Evolutionary conservation across 2,113 vertebrate species (phyloP).

Genomic region (Crotalus tigris): DNA sequence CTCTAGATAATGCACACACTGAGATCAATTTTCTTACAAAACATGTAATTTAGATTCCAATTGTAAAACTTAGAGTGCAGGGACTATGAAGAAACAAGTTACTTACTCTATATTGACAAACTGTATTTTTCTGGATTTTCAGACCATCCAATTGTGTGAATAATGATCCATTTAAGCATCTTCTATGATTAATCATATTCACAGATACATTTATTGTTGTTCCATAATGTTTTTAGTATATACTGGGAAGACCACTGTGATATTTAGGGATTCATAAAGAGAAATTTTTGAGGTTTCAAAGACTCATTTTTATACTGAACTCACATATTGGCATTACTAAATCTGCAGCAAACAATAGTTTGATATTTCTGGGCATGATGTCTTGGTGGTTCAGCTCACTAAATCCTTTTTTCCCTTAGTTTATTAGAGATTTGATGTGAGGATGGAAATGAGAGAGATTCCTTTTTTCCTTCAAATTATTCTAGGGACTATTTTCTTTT

Average conservation of each 20-base stretch:
- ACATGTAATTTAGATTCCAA: fast-evolving
- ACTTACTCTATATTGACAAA: not conserved
- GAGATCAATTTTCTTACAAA: not conserved
- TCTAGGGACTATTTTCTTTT: not conserved
- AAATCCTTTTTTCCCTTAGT: not conserved
- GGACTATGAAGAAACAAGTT: not conserved
- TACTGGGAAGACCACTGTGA: not conserved
- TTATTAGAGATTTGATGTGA: not conserved
- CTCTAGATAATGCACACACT: not conserved
- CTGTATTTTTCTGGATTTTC: not conserved
- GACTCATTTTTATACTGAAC: not conserved
- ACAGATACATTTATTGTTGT: not conserved
- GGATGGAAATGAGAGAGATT: not conserved
- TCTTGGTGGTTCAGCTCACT: not conserved
- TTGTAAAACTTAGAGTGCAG: not conserved
- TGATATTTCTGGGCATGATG: not conserved
- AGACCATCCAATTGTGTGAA: not conserved
- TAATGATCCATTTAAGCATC: not conserved
- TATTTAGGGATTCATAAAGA: not conserved
- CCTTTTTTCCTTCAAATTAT: not conserved
- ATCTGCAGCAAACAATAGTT: not conserved
- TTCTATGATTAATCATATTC: not conserved
- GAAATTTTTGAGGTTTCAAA: not conserved
- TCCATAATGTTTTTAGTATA: not conserved
- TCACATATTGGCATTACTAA: not conserved